Conservation (phyloP, 2,797 vertebrate genomes). For the Danio choprae region DNA sequence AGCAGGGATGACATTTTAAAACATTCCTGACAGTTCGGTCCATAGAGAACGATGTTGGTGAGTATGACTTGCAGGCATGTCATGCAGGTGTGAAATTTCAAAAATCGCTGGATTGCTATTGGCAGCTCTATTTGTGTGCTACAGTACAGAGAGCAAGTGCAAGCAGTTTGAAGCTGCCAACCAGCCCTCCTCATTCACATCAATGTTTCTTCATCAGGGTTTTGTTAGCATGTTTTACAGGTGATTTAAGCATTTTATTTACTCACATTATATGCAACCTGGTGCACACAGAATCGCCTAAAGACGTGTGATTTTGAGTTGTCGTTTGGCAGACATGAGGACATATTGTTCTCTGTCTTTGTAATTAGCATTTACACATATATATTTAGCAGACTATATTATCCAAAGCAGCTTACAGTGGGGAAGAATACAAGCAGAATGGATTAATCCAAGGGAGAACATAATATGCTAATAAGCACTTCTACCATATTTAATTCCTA, state of each 20-base stretch:
- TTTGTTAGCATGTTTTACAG: constrained; percentile 4
- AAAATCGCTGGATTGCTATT: constrained; percentile 55
- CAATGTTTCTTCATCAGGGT: background rate
- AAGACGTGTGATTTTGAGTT: background rate
- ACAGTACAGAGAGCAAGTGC: constrained; percentile 25
- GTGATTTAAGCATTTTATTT: background rate
- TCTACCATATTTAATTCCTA: background rate
- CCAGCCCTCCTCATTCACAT: constrained; percentile 15
- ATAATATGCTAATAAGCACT: background rate
- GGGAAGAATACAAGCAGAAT: background rate
- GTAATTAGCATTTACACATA: constrained; percentile 11
- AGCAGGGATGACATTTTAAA: constrained; percentile 8
- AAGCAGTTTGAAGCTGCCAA: constrained; percentile 13
- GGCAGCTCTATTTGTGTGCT: constrained; percentile 37
- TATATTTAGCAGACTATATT: constrained; percentile 4
- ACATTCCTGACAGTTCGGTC: constrained; percentile 8
- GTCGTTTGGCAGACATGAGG: background rate
- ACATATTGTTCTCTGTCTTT: background rate
- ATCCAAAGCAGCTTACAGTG: background rate
- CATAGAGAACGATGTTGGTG: constrained; percentile 19
- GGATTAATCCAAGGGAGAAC: constrained; percentile 5
- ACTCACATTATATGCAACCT: background rate
- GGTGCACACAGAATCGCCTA: background rate
- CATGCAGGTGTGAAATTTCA: constrained; percentile 67
- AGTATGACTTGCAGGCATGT: constrained; percentile 53